These are phyloP conservation scores for Eidolon helvum DNA, from an alignment of 2,113 vertebrate species.

Conservation along the genomic window DNA sequence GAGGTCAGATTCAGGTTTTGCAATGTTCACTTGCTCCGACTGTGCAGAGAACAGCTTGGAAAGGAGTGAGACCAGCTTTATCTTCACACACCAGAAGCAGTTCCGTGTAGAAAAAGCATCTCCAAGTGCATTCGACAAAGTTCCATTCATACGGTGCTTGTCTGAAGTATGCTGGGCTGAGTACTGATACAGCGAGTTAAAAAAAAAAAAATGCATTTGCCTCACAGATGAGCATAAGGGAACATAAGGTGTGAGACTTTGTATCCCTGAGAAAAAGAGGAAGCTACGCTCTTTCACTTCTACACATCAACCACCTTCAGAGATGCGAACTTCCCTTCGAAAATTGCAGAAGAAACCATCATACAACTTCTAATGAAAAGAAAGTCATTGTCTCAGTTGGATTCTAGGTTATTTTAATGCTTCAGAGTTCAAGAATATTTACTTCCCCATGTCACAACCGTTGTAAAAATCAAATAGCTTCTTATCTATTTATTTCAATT, in stretches of 20 bases:
- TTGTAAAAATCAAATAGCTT: slow-evolving; percentile 25
- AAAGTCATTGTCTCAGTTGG: background rate
- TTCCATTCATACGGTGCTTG: background rate
- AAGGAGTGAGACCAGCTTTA: background rate
- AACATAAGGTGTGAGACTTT: background rate
- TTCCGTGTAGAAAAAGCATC: background rate
- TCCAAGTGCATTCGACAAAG: background rate
- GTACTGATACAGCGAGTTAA: background rate
- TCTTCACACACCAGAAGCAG: background rate
- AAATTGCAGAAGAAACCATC: background rate
- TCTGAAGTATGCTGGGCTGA: background rate
- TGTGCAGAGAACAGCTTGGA: background rate
- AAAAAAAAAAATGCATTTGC: background rate
- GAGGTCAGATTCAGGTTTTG: background rate
- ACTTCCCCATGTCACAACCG: background rate
- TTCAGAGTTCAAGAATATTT: slow-evolving; percentile 1
- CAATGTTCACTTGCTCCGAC: background rate
- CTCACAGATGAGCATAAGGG: background rate
- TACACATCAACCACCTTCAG: background rate
- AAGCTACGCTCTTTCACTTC: background rate
- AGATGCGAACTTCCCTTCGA: background rate
- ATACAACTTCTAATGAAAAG: background rate
- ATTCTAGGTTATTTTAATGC: background rate
- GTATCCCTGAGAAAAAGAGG: background rate
- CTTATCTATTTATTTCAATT: slow-evolving; percentile 26